Evolutionary conservation across 2,797 vertebrate species (phyloP).

Genomic region (Loriculus beryllinus): DNA sequence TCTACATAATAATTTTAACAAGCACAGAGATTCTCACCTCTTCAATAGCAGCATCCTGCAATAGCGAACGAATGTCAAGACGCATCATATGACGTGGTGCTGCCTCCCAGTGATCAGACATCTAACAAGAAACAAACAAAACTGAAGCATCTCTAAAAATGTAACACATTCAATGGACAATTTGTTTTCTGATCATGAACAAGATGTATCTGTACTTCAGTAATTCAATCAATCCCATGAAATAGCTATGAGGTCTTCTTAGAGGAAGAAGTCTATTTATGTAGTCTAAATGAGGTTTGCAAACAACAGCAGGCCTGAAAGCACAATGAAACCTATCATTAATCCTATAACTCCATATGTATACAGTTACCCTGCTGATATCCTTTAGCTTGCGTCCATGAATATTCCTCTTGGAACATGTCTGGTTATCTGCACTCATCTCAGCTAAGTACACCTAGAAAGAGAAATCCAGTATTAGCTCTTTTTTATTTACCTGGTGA

Average conservation of each 20-base stretch:
- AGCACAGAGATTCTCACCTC: slow-evolving; percentile 79
- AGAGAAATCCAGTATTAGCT: slow-evolving; percentile 9
- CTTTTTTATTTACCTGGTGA: background rate
- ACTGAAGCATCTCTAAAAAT: background rate
- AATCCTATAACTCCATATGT: background rate
- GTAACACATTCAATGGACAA: background rate
- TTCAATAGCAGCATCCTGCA: slow-evolving; percentile 97
- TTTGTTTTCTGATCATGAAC: background rate
- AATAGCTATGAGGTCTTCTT: background rate
- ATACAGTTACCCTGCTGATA: slow-evolving; percentile 86
- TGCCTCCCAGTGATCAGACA: slow-evolving; percentile 92
- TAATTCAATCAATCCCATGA: background rate
- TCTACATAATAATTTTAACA: background rate
- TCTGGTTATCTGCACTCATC: slow-evolving; percentile 93
- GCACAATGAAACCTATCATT: background rate
- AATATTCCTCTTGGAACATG: slow-evolving; percentile 93
- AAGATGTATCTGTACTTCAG: background rate
- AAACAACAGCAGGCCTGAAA: background rate
- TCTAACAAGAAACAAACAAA: slow-evolving; percentile 76
- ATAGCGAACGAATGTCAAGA: slow-evolving; percentile 91
- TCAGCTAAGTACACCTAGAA: slow-evolving; percentile 95
- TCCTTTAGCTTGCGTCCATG: slow-evolving; percentile 93
- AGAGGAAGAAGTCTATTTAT: background rate
- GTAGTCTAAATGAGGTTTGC: background rate
- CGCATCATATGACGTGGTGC: slow-evolving; percentile 97